A percentile compares a stretch with the other conserved stretches of the same genome.
These are phyloP conservation scores for Paralvinella palmiformis DNA, from an alignment of 1,140 invertebrate species.

Conservation along the genomic window DNA sequence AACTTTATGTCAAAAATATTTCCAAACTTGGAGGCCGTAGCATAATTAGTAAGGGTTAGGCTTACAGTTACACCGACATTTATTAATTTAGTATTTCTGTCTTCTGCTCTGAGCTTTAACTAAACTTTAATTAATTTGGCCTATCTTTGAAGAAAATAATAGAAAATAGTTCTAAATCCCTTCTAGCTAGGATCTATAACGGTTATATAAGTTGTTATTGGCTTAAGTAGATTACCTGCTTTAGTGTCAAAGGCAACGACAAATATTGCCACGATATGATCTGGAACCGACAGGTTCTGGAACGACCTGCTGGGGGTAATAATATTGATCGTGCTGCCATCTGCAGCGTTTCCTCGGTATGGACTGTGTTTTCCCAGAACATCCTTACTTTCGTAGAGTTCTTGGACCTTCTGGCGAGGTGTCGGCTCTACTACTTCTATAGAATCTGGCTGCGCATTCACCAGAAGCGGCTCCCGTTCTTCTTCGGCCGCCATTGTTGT, in stretches of 20 bases:
- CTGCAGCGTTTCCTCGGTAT: neutral
- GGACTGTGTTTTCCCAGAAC: slow-evolving; percentile 3
- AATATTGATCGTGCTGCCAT: neutral
- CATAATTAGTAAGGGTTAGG: too few species aligned
- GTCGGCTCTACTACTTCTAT: neutral
- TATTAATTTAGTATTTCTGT: too few species aligned
- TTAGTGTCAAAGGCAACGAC: slow-evolving; percentile 52
- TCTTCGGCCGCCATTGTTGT: neutral
- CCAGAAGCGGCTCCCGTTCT: neutral
- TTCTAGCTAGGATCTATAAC: too few species aligned
- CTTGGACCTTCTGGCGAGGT: slow-evolving; percentile 8
- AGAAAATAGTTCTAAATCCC: too few species aligned
- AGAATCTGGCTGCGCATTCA: slow-evolving; percentile 3
- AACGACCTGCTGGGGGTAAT: slow-evolving; percentile 8
- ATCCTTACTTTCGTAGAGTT: neutral
- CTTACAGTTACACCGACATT: too few species aligned
- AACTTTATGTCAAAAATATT: too few species aligned
- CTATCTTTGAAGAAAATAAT: too few species aligned
- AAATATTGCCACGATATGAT: slow-evolving; percentile 48
- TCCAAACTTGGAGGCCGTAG: too few species aligned
- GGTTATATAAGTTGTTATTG: too few species aligned
- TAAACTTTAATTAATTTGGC: too few species aligned
- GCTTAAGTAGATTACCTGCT: too few species aligned
- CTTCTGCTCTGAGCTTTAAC: too few species aligned
- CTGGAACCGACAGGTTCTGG: slow-evolving; percentile 14